phyloP scores from a whole-genome alignment of 2,113 vertebrate genomes.

The Origma solitaria region DNA sequence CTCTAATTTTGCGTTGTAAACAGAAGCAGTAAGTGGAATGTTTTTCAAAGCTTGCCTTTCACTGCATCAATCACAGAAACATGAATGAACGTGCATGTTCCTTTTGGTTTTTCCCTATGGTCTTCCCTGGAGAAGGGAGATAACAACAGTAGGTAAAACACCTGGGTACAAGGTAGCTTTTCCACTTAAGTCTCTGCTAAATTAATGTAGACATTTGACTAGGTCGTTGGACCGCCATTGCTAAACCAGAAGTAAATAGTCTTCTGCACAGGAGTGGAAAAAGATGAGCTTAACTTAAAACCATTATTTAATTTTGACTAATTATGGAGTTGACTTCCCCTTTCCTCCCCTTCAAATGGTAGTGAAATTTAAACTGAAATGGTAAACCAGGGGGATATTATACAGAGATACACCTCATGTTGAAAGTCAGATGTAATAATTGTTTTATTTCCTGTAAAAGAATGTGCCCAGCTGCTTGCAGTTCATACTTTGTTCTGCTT shows the following conservation, averaged over 20 bases:
- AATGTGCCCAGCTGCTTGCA: not conserved
- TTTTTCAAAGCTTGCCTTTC: not conserved
- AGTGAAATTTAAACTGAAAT: not conserved
- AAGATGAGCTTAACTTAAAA: not conserved
- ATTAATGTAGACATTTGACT: not conserved
- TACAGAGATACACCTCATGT: not conserved
- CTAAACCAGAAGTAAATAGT: not conserved
- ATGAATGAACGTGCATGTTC: not conserved
- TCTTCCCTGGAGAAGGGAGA: not conserved
- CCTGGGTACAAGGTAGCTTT: not conserved
- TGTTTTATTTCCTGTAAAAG: not conserved
- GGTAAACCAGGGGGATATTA: not conserved
- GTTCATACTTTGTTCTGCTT: not conserved
- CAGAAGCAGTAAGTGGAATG: not conserved
- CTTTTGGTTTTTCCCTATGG: not conserved
- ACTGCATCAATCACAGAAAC: not conserved
- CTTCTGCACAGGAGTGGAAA: not conserved
- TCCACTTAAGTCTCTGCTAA: not conserved
- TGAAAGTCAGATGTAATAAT: not conserved
- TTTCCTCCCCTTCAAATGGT: not conserved
- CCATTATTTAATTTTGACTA: not conserved
- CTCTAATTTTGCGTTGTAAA: not conserved
- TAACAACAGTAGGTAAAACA: not conserved
- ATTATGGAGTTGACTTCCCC: not conserved
- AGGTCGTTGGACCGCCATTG: not conserved